Evolutionary conservation across 2,888 invertebrate species (phyloP).

Genomic region (Eupithecia inturbata): DNA sequence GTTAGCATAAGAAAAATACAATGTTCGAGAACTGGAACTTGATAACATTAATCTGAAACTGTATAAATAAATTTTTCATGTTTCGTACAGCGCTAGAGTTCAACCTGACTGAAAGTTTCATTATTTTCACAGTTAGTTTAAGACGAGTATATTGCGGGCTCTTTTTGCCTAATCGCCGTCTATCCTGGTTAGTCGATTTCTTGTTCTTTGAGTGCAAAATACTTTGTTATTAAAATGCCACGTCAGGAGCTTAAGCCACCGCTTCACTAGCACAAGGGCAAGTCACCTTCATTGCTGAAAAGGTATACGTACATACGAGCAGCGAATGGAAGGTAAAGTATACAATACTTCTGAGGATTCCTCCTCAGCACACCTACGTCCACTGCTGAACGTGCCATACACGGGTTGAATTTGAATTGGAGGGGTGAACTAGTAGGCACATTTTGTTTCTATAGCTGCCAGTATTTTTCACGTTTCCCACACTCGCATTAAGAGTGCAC

Average conservation of each 20-base stretch:
- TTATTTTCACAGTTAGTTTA: constrained; percentile 6
- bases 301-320: too few relatives aligned
- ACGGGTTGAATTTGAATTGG: too few relatives aligned
- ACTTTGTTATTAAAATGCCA: not conserved
- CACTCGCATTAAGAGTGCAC: too few relatives aligned
- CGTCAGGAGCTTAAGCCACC: not conserved
- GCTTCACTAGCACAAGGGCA: not conserved
- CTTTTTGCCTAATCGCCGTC: not conserved
- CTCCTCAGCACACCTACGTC: too few relatives aligned
- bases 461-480: too few relatives aligned
- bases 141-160: not conserved
- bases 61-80: not conserved
- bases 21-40: not conserved
- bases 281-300: not conserved
- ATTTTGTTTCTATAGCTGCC: too few relatives aligned
- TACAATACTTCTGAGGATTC: too few relatives aligned
- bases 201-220: not conserved
- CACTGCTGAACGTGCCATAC: too few relatives aligned
- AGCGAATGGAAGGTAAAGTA: too few relatives aligned
- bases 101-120: constrained; percentile 1
- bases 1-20: not conserved
- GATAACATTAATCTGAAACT: not conserved
- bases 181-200: not conserved
- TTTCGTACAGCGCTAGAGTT: constrained; percentile 1
- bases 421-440: too few relatives aligned